Evolutionary conservation across 1,140 invertebrate genomes (phyloP).

Genomic region (Stratiolaelaps scimitus): DNA sequence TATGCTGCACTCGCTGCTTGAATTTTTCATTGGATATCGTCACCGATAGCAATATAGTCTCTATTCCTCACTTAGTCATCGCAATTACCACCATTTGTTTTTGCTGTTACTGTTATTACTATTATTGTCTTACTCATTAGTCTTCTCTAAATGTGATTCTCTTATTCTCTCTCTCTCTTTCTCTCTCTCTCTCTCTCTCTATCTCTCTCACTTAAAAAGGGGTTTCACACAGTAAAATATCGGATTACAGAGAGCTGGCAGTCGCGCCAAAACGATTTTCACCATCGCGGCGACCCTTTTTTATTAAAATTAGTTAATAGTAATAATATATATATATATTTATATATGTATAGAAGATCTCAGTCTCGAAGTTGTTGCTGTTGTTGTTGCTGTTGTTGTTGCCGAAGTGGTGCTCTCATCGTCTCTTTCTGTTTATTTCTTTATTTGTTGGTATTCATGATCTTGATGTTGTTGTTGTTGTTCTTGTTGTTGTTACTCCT

Average conservation of each 20-base stretch:
- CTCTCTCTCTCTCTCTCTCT: too few species aligned
- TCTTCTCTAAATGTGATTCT: too few species aligned
- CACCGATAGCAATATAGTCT: too few species aligned
- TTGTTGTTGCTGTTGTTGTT: slow-evolving; percentile 13
- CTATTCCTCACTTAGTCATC: too few species aligned
- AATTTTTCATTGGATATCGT: too few species aligned
- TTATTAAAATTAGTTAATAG: slow-evolving; percentile 9
- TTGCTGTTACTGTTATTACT: too few species aligned
- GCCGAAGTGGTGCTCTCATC: not conserved
- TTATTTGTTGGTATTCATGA: not conserved
- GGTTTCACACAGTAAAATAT: too few species aligned
- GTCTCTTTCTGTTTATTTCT: not conserved
- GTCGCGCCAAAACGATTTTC: slow-evolving; percentile 23
- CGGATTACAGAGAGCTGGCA: slow-evolving; percentile 23
- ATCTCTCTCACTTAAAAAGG: too few species aligned
- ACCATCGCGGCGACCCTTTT: not conserved
- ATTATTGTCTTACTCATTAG: too few species aligned
- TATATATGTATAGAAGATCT: not conserved
- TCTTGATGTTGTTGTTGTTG: not conserved
- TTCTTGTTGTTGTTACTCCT: not conserved
- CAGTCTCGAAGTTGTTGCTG: not conserved
- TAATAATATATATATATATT: slow-evolving; percentile 9
- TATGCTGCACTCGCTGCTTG: too few species aligned
- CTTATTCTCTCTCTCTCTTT: too few species aligned
- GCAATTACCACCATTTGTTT: too few species aligned